Evolutionary conservation across 2,888 invertebrate genomes (phyloP), one percentile per base, ranked within the genome.

Genomic region (Abrostola tripartita): DNA sequence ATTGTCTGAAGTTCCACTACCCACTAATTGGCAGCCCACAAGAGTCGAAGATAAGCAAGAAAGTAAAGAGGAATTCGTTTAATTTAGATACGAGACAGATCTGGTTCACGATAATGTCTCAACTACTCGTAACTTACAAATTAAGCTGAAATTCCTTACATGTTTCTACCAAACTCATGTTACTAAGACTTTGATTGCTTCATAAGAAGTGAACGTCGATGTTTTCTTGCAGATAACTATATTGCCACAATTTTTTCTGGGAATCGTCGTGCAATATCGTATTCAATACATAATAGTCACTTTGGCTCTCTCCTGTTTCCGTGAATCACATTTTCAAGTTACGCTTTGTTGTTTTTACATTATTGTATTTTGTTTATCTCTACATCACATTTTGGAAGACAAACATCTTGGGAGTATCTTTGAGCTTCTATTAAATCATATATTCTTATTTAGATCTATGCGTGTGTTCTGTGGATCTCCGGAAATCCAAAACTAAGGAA

Each of bases 61-160:
- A 52, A 49, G 52, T 57, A 64, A 44, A 59, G 49, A 64, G 61
- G 57, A 63, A 66, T 65, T 57, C 11, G 52, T 61, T 11, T 35
- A 53, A 57, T 57, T 59, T 52, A 52, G 38, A 62, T 60, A 62
- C 59, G 62, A 56, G 60, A 69, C 57, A 57, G 76, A 73, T 69
- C 57, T 55, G 55, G 62, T 61, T 42, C 11, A 14, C 42, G 76
- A 75, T 68, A 76, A 68, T 52, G 61, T 60, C 64, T 60, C 44
- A 56, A 72, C 58, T 24, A 24, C 24, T 24, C 24, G 24, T 54
- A 61, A 64, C 62, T 62, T 61, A 61, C 60, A 69, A 57, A 73
- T 66, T 57, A 53, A 70, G 70, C 66, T 70, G 37, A 65, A 70
- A 73, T 69, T 69, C 69, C 14, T 57, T 44, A 56, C 55, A 64